A percentile compares a stretch with the other conserved stretches of the same genome.
These are phyloP conservation scores for Rhinichthys osculus DNA, from an alignment of 2,797 vertebrate species.

Conservation along the genomic window DNA sequence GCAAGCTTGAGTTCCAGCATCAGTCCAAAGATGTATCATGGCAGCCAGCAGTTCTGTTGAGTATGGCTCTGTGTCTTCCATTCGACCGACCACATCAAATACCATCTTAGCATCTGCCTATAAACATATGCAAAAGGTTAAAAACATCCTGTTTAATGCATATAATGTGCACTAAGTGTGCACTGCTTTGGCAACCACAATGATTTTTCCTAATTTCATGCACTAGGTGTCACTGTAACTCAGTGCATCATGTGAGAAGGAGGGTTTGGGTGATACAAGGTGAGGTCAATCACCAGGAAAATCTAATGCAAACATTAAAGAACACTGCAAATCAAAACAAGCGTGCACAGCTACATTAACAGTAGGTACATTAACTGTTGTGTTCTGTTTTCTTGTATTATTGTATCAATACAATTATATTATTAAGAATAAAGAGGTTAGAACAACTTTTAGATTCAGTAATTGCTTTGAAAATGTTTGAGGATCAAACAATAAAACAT, in stretches of 20 bases:
- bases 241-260: slow-evolving; percentile 9
- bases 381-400: background rate
- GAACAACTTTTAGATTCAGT: background rate
- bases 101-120: slow-evolving; percentile 95
- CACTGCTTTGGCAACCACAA: background rate
- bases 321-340: slow-evolving; percentile 6
- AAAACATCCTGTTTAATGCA: slow-evolving; percentile 9
- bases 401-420: background rate
- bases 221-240: slow-evolving; percentile 59
- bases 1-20: slow-evolving; percentile 93
- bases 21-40: slow-evolving; percentile 93
- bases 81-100: slow-evolving; percentile 93
- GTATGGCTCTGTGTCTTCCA: slow-evolving; percentile 98
- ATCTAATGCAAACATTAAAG: slow-evolving; percentile 21
- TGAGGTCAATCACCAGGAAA: background rate
- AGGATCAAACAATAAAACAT: background rate
- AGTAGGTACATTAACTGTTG: background rate
- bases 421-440: background rate
- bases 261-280: background rate
- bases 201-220: background rate
- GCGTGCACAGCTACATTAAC: background rate
- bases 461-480: background rate
- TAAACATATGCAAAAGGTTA: slow-evolving; percentile 22
- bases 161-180: background rate
- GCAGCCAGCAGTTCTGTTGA: slow-evolving; percentile 92